Conservation (phyloP, 2,797 vertebrate genomes). For the Erethizon dorsatum region DNA sequence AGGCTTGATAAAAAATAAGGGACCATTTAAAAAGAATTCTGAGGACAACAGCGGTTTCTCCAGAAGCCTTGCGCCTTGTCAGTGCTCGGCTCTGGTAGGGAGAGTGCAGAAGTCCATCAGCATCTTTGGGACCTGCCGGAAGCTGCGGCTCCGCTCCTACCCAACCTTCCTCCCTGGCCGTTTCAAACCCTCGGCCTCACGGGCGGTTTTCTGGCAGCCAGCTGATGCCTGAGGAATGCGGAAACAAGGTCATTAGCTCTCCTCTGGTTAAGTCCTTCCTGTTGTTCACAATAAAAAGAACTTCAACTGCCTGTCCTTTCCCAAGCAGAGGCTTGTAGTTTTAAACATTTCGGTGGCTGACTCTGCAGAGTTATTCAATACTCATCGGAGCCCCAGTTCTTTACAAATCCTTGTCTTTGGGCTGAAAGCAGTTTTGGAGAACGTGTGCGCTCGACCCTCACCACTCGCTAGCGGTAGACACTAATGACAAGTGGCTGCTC, state of each 20-base stretch:
- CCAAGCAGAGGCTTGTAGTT: slow-evolving; percentile 76
- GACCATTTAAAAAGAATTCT: background rate
- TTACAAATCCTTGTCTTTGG: background rate
- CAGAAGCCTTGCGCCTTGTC: background rate
- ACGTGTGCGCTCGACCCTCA: background rate
- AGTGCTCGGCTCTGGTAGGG: background rate
- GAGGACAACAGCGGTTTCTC: background rate
- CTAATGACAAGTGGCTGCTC: slow-evolving; percentile 60
- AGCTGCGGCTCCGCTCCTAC: background rate
- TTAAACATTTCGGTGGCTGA: slow-evolving; percentile 74
- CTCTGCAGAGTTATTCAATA: slow-evolving; percentile 50
- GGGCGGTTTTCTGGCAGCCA: background rate
- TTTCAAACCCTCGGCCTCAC: background rate
- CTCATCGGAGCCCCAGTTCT: background rate
- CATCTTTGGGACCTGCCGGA: background rate
- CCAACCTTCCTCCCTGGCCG: background rate
- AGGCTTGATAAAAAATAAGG: background rate
- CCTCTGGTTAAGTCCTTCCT: slow-evolving; percentile 58
- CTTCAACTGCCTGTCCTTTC: slow-evolving; percentile 41
- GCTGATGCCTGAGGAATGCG: slow-evolving; percentile 68
- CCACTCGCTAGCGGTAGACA: slow-evolving; percentile 32
- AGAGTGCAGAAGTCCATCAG: background rate
- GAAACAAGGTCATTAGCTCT: slow-evolving; percentile 64
- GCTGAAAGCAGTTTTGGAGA: background rate
- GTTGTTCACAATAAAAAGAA: slow-evolving; percentile 24